A percentile compares a stretch with the other conserved stretches of the same genome.
Conservation (phyloP, 30 jellyfish, hydroid and myxozoan species). For the Mastigias papua region DNA sequence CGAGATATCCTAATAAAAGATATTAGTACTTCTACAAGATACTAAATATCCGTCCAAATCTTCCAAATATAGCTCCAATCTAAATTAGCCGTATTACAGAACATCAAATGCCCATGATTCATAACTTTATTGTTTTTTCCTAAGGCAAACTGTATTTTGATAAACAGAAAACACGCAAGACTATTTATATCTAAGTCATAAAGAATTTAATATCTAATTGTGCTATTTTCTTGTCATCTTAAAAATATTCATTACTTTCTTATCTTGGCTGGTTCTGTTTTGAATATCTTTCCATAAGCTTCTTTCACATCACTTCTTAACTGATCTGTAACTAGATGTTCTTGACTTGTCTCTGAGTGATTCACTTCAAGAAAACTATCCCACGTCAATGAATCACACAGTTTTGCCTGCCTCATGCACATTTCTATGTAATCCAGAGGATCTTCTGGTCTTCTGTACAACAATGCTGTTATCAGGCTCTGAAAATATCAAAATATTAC, state of each 20-base stretch:
- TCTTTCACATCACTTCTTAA: conserved; percentile 50
- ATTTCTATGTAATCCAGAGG: conserved; percentile 69
- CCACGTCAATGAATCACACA: conserved; percentile 27
- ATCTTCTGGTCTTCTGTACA: conserved; percentile 74
- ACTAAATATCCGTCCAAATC: too few species aligned
- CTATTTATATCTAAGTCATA: background rate
- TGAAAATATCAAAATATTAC: too few species aligned
- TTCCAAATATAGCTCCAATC: too few species aligned
- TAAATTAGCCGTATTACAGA: too few species aligned
- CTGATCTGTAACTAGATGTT: conserved; percentile 7
- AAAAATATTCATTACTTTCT: background rate
- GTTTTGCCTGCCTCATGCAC: conserved; percentile 64
- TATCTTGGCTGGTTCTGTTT: conserved; percentile 56
- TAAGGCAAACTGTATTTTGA: too few species aligned
- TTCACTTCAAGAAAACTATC: conserved; percentile 65
- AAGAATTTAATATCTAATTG: background rate
- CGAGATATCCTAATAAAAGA: too few species aligned
- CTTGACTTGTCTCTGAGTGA: conserved; percentile 4
- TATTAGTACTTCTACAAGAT: too few species aligned
- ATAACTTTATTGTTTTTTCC: too few species aligned
- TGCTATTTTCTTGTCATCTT: background rate
- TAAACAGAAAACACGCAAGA: too few species aligned
- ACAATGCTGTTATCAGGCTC: conserved; percentile 49
- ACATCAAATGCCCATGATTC: too few species aligned
- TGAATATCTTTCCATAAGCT: conserved; percentile 63